These are phyloP conservation scores for Rhingia campestris DNA, from an alignment of 2,888 invertebrate species.

Conservation along the genomic window DNA sequence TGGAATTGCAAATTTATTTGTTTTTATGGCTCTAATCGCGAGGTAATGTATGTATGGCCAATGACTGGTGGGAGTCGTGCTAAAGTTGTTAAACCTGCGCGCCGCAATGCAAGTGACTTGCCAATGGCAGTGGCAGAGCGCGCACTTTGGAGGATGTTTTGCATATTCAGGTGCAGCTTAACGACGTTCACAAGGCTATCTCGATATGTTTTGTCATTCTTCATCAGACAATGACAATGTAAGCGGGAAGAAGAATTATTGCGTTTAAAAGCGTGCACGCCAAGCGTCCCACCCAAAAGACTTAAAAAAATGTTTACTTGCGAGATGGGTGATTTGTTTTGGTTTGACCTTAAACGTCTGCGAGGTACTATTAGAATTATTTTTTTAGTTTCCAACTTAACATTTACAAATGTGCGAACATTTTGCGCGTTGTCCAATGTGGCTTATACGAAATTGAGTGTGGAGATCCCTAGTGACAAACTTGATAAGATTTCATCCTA, in stretches of 20 bases:
- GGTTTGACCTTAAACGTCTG: too few relatives aligned
- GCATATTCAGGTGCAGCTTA: constrained; percentile 64
- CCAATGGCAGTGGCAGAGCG: neutral
- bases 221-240: neutral
- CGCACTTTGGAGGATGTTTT: constrained; percentile 22
- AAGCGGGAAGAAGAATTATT: neutral
- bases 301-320: too few relatives aligned
- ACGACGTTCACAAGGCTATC: constrained; percentile 20
- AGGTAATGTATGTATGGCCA: constrained; percentile 33
- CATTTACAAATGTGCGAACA: too few relatives aligned
- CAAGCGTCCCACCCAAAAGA: too few relatives aligned
- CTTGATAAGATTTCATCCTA: too few relatives aligned
- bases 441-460: too few relatives aligned
- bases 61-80: constrained; percentile 42
- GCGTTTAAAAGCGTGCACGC: neutral
- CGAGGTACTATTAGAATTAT: too few relatives aligned
- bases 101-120: constrained; percentile 19
- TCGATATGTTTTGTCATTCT: constrained; percentile 2
- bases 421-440: too few relatives aligned
- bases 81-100: constrained; percentile 31
- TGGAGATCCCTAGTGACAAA: too few relatives aligned
- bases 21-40: constrained; percentile 46
- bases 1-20: constrained; percentile 73
- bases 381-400: too few relatives aligned
- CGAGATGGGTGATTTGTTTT: too few relatives aligned